Base-by-base conservation (phyloP, 2,888 invertebrate species). In the Temnothorax unifasciatus region DNA sequence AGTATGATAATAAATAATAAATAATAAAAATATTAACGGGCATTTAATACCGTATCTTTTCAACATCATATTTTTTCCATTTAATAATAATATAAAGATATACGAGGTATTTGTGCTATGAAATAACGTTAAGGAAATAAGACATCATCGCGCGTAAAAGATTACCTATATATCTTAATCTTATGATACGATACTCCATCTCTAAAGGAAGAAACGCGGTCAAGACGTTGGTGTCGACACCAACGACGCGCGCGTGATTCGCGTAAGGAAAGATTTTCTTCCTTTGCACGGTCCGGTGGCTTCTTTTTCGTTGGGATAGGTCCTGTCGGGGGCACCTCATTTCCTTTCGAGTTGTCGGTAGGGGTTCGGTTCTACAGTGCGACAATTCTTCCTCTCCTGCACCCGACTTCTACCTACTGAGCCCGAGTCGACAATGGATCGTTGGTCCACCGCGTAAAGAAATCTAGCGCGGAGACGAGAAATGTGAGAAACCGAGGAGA, bases 261-360 rank as follows among this genome's bases (percentile, higher is more conserved):
- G 85, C 59, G 82, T 68, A 74, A 83, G 82, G 82, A 90, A 82
- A 85, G 81, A 74, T 87, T 90, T 87, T 88, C 90, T 85, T 84
- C 82, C 82, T 66, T 64, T 66, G 69, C 44, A 85, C 83, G 87
- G 85, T 84, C 88, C 88, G 85, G 87, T 89, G 88, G 85, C 90
- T 90, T 91, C 91, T 90, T 90, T 87, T 69, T 85, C 81, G 84
- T 91, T 90, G 91, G 88, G 90, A 85, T 91, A 90, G 91, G 91
- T 91, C 91, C 88, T 87, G 91, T 86, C 87, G 85, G 83, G 87
- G 86, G 87, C 90, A 91, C 87, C 91, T 91, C 91, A 91, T 91
- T 91, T 91, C 91, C 91, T 91, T 90, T 91, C 85, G 88, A 90
- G 86, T 75, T 84, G 91, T 83, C 85, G 88, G 81, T 44, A 57